Evolutionary conservation across 2,113 vertebrate species (phyloP), one percentile per base, ranked within the genome.

Genomic region (Alaudala cheleensis): DNA sequence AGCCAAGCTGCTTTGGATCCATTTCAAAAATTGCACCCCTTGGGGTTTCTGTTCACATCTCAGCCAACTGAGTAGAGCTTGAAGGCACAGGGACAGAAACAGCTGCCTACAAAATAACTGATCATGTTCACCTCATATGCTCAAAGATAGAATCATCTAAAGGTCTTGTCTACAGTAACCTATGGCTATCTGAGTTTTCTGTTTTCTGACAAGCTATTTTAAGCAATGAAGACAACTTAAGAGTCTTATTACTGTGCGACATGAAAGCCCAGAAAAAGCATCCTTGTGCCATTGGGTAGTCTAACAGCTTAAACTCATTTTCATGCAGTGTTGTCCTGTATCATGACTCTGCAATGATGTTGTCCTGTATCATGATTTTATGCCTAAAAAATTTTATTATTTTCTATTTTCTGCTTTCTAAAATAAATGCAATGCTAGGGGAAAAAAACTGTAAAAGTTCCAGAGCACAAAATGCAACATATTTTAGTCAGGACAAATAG

Each of bases 21-120:
- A 81, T 86, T 94, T 96, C 50, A 95, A 92, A 93, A 95, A 93
- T 81, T 90, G 5, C 39, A 80, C n/a, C 93, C 74, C 50, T 76
- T 88, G 85, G 58, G 81, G 71, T 60, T 90, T 96, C 84, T 92
- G 74, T 94, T 96, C 71, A 66, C 62, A 71, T 95, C 67, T 88
- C 81, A 82, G 54, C 62, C 85, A 92, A 26, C 47, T 60, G 51
- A 29, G 79, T 81, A 86, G 74, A 69, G 58, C 81, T 95, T 87
- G 73, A 81, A 94, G 87, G 70, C 66, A 65, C 42, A 82, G 50
- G 71, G 71, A 82, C 74, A 93, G 85, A 86, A 93, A 53, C 84
- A 94, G 81, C 74, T 92, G 67, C 85, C 81, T 90, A 40, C 67
- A 67, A 88, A 90, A 94, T 66, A 70, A 66, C 26, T 81, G 71